Evolutionary conservation across 2,888 invertebrate species (phyloP).

Genomic region (Ennomos erosarius): DNA sequence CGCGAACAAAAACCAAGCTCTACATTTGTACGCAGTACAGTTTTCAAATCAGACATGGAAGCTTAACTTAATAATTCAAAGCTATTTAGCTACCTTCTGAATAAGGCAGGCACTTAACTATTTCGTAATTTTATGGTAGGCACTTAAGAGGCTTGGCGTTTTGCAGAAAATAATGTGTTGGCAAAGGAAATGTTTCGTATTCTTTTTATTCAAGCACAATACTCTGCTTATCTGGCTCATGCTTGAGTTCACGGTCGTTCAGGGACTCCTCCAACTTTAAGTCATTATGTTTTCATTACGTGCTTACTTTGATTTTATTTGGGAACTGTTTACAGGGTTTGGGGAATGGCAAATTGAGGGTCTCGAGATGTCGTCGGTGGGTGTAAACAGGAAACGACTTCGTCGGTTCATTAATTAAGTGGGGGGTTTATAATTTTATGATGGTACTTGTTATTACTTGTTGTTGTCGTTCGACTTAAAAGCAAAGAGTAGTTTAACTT

Average conservation of each 20-base stretch:
- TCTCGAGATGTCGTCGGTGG: slow-evolving; percentile 21
- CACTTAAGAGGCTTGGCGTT: slow-evolving; percentile 24
- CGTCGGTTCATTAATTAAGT: slow-evolving; percentile 28
- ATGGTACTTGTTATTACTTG: neutral
- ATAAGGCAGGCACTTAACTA: slow-evolving; percentile 32
- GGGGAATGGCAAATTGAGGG: slow-evolving; percentile 28
- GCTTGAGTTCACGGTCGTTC: slow-evolving; percentile 40
- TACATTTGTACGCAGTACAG: neutral
- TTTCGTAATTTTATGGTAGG: slow-evolving; percentile 29
- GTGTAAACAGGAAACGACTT: slow-evolving; percentile 34
- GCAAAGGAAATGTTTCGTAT: slow-evolving; percentile 21
- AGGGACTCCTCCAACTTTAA: slow-evolving; percentile 35
- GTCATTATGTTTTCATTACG: slow-evolving; percentile 43
- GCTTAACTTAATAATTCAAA: slow-evolving; percentile 22
- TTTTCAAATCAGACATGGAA: slow-evolving; percentile 25
- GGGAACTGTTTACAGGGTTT: slow-evolving; percentile 35
- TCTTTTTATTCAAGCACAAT: slow-evolving; percentile 30
- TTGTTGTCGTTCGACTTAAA: slow-evolving; percentile 7
- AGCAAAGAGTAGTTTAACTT: neutral
- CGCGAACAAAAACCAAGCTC: slow-evolving; percentile 7
- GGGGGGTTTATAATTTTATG: slow-evolving; percentile 24
- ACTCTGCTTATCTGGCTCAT: slow-evolving; percentile 19
- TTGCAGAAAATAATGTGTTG: slow-evolving; percentile 32
- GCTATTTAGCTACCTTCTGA: slow-evolving; percentile 24
- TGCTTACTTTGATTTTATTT: slow-evolving; percentile 42